Conservation (phyloP, 2,113 vertebrate species). For the Bagarius yarrelli region DNA sequence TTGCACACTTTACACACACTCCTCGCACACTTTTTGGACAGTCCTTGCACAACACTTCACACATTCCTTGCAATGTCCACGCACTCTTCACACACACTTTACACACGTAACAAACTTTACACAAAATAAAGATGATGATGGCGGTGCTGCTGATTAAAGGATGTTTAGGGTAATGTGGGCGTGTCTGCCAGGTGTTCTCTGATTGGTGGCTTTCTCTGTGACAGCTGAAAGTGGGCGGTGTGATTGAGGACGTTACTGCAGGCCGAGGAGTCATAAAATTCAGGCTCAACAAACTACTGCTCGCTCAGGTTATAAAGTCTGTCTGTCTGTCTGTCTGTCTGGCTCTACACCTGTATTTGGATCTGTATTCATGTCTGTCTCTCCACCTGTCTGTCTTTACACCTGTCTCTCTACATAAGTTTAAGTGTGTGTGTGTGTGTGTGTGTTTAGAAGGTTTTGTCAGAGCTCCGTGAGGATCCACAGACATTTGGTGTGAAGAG, state of each 20-base stretch:
- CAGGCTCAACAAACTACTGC: conserved; percentile 80
- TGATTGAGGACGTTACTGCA: conserved; percentile 79
- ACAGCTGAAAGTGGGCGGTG: conserved; percentile 79
- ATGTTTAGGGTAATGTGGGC: too few species aligned
- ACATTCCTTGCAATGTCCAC: too few species aligned
- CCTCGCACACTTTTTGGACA: too few species aligned
- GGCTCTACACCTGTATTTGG: background rate
- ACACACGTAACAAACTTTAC: too few species aligned
- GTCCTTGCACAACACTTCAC: too few species aligned
- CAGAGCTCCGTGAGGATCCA: conserved; percentile 75
- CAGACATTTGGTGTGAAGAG: conserved; percentile 80
- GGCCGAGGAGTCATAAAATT: conserved; percentile 79
- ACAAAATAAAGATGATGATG: too few species aligned
- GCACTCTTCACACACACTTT: too few species aligned
- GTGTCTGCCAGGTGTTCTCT: background rate
- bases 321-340: background rate
- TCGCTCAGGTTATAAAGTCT: conserved; percentile 78
- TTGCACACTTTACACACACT: too few species aligned
- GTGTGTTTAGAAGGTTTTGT: conserved; percentile 78
- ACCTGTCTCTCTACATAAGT: background rate
- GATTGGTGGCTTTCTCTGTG: background rate
- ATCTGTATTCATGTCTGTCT: background rate
- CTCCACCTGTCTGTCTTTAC: background rate
- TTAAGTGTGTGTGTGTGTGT: conserved; percentile 2
- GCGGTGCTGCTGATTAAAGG: too few species aligned